Base-by-base conservation (phyloP, 1,140 invertebrate species). In the Drosophila jambulina region DNA sequence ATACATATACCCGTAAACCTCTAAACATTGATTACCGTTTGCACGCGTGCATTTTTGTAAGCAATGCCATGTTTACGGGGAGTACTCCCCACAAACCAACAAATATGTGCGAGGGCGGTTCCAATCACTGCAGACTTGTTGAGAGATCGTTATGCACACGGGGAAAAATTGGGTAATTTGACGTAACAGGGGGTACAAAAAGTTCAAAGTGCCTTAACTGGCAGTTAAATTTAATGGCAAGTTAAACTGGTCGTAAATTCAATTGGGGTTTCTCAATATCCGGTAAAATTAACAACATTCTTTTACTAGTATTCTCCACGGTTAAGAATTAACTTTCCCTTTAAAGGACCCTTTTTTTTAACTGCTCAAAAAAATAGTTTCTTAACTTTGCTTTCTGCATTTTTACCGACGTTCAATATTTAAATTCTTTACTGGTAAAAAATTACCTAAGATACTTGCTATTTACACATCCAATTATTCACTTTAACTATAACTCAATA, bases 1-100 rank as follows among this genome's bases (percentile, higher is more conserved):
- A 1, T 19, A n/a, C 7, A 38, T 65, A 57, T 34, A 60, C 57
- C 71, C 75, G 82, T 84, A 70, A 85, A 60, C 69, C 86, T 58
- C 86, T 58, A 86, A 86, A 78, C 82, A 85, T 85, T 78, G 82
- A 85, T 85, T 85, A 85, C 82, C 78, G 81, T 84, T 80, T 85
- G 81, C 78, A 85, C 77, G 71, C 71, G 72, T 80, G 82, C 77
- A 84, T 77, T 68, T 60, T 71, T 60, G 38, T 36, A 61, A 32
- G 42, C 40, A 56, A 65, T 65, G 38, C 25, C 10, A 27, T 45
- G 29, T 34, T 45, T 61, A 61, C 32, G 61, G 25, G 25, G 34
- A 62, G 45, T 42, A 43, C 61, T 34, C 13, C 23, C 21, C 13
- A 48, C 12, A 49, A 12, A 2, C 5, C 13, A n/a, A 17, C 17